Percentiles rank a stretch among this genome's conserved stretches.
phyloP scores from a whole-genome alignment of 2,888 invertebrate genomes.

The Agrotis exclamationis region DNA sequence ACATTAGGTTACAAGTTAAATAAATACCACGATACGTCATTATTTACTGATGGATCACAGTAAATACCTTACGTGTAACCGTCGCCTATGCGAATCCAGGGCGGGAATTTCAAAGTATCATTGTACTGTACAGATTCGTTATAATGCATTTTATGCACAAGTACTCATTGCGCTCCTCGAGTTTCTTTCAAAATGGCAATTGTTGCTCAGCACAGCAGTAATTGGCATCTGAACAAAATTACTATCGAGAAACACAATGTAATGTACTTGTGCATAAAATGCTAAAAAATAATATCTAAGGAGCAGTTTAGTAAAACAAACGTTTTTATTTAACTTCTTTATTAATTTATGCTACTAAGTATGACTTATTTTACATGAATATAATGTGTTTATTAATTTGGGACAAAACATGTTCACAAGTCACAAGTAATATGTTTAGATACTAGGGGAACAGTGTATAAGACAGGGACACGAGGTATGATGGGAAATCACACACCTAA shows the following conservation, averaged over 20 bases:
- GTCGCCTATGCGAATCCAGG: too few relatives aligned
- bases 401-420: neutral
- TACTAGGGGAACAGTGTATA: too few relatives aligned
- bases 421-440: neutral
- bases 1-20: too few relatives aligned
- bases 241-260: conserved; percentile 6
- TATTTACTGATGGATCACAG: too few relatives aligned
- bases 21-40: too few relatives aligned
- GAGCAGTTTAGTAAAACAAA: conserved; percentile 6
- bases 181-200: neutral
- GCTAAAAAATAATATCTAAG: neutral
- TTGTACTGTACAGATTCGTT: neutral
- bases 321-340: conserved; percentile 7
- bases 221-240: neutral
- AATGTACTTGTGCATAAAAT: conserved; percentile 3
- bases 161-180: neutral
- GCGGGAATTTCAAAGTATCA: conserved; percentile 1
- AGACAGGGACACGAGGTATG: too few relatives aligned
- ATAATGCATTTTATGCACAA: neutral
- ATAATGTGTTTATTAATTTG: too few relatives aligned
- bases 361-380: neutral
- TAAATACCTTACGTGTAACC: too few relatives aligned
- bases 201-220: too few relatives aligned
- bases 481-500: too few relatives aligned
- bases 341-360: neutral